phyloP scores from a whole-genome alignment of 2,797 vertebrate genomes.

The Molothrus aeneus region DNA sequence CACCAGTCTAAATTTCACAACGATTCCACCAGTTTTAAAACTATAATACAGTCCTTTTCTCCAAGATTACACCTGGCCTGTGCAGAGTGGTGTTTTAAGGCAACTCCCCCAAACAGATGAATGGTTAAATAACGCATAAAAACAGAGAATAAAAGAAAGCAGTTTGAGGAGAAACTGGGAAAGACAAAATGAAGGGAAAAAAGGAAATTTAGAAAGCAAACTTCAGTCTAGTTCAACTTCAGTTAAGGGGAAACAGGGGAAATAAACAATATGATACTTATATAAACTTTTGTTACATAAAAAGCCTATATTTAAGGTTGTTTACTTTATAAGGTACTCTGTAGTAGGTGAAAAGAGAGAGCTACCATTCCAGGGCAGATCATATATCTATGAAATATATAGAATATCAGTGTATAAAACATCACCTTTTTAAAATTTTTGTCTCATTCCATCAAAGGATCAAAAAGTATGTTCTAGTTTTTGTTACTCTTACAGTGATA shows the following conservation, averaged over 20 bases:
- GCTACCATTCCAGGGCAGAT: neutral
- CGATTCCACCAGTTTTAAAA: neutral
- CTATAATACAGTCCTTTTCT: neutral
- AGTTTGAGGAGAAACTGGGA: neutral
- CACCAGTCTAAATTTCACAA: neutral
- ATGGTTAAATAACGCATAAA: neutral
- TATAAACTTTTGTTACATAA: neutral
- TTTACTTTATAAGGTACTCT: neutral
- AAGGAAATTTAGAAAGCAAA: neutral
- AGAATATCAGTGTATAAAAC: neutral
- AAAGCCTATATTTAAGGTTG: neutral
- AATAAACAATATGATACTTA: neutral
- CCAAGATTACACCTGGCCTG: neutral
- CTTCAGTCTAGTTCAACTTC: neutral
- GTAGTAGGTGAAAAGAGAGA: neutral
- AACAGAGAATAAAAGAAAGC: neutral
- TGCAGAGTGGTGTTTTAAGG: neutral
- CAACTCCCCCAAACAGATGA: neutral
- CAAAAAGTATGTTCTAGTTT: neutral
- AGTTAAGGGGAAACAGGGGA: neutral
- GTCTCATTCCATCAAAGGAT: neutral
- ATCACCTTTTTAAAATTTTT: neutral
- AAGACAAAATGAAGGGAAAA: neutral
- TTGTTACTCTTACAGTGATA: neutral
- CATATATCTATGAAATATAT: neutral